phyloP scores from a whole-genome alignment of 2,113 vertebrate genomes.

The Sigmodon hispidus region DNA sequence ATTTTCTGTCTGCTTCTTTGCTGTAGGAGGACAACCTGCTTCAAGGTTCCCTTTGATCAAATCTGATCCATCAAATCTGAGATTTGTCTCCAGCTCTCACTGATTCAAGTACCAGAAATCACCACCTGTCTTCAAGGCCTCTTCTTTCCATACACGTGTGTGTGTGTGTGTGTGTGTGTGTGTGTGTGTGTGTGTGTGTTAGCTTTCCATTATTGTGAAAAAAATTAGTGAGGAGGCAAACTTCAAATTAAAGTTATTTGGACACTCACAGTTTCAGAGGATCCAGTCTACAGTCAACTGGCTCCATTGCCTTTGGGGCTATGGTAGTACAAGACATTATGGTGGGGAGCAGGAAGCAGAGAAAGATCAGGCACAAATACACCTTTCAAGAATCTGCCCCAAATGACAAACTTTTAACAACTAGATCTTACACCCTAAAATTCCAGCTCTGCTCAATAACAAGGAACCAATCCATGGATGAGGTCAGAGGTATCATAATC shows the following conservation, averaged over 20 bases:
- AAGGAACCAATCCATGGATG: not conserved
- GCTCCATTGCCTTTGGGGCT: not conserved
- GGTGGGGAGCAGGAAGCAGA: not conserved
- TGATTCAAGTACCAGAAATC: not conserved
- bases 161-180: not conserved
- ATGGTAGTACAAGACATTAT: not conserved
- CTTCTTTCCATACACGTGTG: not conserved
- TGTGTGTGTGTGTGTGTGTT: not conserved
- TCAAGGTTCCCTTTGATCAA: constrained; percentile 2
- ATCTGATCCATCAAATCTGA: constrained; percentile 30
- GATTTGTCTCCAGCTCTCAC: not conserved
- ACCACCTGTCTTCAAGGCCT: rapidly evolving
- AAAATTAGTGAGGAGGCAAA: not conserved
- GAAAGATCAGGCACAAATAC: not conserved
- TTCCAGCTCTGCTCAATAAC: not conserved
- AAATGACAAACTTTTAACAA: not conserved
- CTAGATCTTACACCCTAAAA: not conserved
- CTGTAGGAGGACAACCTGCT: not conserved
- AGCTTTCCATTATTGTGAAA: not conserved
- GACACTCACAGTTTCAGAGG: not conserved
- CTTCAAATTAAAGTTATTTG: not conserved
- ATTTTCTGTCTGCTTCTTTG: not conserved
- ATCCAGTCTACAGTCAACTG: not conserved
- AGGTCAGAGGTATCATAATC: not conserved
- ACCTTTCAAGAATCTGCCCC: not conserved